phyloP scores from a whole-genome alignment of 2,113 vertebrate species.

The Symphodus melops region DNA sequence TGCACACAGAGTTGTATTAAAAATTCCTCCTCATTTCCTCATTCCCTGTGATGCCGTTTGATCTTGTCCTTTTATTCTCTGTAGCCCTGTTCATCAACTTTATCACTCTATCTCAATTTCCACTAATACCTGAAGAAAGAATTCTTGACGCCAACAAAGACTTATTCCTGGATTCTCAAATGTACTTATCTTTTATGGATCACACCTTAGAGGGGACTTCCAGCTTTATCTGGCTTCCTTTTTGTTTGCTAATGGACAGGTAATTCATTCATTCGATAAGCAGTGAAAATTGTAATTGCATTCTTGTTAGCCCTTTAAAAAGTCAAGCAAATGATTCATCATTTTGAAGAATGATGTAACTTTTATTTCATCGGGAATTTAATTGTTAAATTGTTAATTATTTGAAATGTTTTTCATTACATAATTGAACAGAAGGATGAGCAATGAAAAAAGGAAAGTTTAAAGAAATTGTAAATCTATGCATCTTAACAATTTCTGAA shows the following conservation, averaged over 20 bases:
- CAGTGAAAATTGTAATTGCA: not conserved
- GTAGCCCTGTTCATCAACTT: slow-evolving; percentile 34
- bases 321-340: not conserved
- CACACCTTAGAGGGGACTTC: slow-evolving; percentile 38
- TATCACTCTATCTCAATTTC: slow-evolving; percentile 22
- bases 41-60: slow-evolving; percentile 71
- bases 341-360: too few relatives aligned
- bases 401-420: too few relatives aligned
- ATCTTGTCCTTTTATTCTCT: slow-evolving; percentile 48
- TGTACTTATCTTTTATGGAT: slow-evolving; percentile 42
- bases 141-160: not conserved
- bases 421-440: too few relatives aligned
- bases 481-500: too few relatives aligned
- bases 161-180: slow-evolving; percentile 29
- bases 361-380: too few relatives aligned
- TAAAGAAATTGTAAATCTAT: too few relatives aligned
- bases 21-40: slow-evolving; percentile 43
- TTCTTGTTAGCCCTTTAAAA: slow-evolving; percentile 7
- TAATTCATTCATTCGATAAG: slow-evolving; percentile 21
- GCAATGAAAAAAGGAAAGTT: too few relatives aligned
- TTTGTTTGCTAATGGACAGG: slow-evolving; percentile 49
- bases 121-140: not conserved
- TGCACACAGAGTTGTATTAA: slow-evolving; percentile 42
- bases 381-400: too few relatives aligned
- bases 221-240: slow-evolving; percentile 10